Percentiles rank a stretch among this genome's conserved stretches.
phyloP scores from a whole-genome alignment of 2,797 vertebrate species.

The Cottoperca gobio region DNA sequence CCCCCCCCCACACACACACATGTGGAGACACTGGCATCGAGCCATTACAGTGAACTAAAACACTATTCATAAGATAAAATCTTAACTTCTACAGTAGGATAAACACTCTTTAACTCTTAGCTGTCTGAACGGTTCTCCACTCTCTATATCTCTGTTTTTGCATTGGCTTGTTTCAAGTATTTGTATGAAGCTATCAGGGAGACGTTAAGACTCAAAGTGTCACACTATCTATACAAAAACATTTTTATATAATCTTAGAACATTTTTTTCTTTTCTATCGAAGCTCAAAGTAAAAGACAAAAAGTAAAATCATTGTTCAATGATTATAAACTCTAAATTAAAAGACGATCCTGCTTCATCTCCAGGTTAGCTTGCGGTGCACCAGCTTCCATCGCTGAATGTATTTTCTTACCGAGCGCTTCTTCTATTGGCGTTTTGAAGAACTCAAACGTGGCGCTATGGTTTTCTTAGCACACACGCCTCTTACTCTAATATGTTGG shows the following conservation, averaged over 20 bases:
- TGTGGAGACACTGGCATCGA: not conserved
- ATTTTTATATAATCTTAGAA: constrained; percentile 24
- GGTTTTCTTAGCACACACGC: not conserved
- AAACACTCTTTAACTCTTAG: not conserved
- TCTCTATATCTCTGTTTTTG: constrained; percentile 47
- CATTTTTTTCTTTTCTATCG: constrained; percentile 1
- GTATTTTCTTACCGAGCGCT: not conserved
- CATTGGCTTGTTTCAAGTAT: constrained; percentile 81
- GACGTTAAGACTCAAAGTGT: constrained; percentile 16
- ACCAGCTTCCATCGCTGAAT: not conserved
- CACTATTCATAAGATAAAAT: not conserved
- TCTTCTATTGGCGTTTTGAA: not conserved
- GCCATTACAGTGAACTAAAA: constrained; percentile 14
- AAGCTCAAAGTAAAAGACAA: constrained; percentile 17
- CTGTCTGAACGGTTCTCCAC: constrained; percentile 20
- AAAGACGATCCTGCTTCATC: constrained; percentile 24
- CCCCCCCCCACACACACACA: too few relatives aligned
- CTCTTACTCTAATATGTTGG: too few relatives aligned
- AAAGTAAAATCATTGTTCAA: constrained; percentile 1
- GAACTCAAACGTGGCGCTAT: not conserved
- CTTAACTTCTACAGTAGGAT: constrained; percentile 38
- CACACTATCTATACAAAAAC: constrained; percentile 38
- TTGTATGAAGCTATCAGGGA: constrained; percentile 42
- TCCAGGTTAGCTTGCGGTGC: constrained; percentile 7
- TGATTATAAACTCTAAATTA: constrained; percentile 1